Base-by-base conservation (phyloP, 2,797 vertebrate genomes). In the Thripadectes ignobilis region DNA sequence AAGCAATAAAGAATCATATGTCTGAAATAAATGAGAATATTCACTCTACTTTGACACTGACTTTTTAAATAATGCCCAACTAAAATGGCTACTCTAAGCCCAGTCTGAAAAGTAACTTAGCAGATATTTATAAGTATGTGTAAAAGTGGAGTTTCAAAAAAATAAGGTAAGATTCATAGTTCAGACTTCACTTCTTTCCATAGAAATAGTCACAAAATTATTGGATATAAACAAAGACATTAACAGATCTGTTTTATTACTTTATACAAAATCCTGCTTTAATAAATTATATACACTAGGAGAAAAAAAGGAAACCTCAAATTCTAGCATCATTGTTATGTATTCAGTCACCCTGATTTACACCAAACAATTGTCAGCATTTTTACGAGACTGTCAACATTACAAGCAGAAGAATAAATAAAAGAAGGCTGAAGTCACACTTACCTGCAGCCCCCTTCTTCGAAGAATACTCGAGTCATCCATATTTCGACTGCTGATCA, bases 371-470 rank as follows among this genome's bases (percentile, higher is more conserved):
- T 4, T 55, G 68, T 34, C 77, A 84, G 45, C 20, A 77, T 81
- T 92, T 87, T 67, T 51, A 88, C 0, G 8, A 71, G 51, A 62
- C 55, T 66, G 51, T 36, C 7, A 6, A 80, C 78, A 79, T 8
- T 61, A 32, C 51, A 72, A 89, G 62, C 49, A 85, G 73, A 54
- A 43, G 39, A 12, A 51, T 39, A 92, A 83, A 85, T 74, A 63
- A 18, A 45, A 16, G 38, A 7, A 87, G 59, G 74, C 59, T 87
- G 80, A 94, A 92, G 81, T 89, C 91, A 76, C 93, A 92, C 98
- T 98, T 98, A 99, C 98, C 98, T 99, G 98, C 93, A 99, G 97
- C 85, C 98, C 98, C 91, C 98, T 98, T 88, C 98, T 98, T 92
- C 98, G 98, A 65, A 99, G 96, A 96, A 99, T 98, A 96, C 98